These are phyloP conservation scores for Tragopan temminckii DNA, from an alignment of 2,797 vertebrate genomes.

Conservation along the genomic window DNA sequence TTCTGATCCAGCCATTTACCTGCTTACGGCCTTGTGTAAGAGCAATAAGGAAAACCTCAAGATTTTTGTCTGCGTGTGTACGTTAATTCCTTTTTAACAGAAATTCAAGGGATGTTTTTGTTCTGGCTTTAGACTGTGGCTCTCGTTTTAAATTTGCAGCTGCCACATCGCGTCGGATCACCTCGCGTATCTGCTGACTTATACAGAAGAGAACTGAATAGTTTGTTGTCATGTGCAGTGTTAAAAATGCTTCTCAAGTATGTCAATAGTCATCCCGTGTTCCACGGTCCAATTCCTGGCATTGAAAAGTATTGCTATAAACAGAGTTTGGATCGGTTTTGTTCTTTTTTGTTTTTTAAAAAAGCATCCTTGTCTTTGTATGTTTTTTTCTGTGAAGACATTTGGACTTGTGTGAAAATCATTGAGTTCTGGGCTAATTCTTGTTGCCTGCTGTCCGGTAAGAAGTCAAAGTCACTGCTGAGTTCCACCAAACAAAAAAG, in stretches of 20 bases:
- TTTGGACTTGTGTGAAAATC: conserved; percentile 4
- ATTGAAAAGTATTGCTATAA: conserved; percentile 23
- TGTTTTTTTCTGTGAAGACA: neutral
- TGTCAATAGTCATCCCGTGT: conserved; percentile 22
- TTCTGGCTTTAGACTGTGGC: conserved; percentile 46
- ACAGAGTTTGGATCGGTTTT: neutral
- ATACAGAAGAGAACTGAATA: conserved; percentile 46
- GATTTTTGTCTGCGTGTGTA: conserved; percentile 18
- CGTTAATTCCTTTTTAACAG: conserved; percentile 2
- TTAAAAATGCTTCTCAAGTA: conserved; percentile 46
- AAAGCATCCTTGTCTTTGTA: neutral
- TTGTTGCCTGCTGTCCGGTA: conserved; percentile 1
- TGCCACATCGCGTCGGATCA: conserved; percentile 41
- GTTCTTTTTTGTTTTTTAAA: neutral
- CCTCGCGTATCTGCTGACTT: conserved; percentile 48
- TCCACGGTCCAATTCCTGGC: neutral
- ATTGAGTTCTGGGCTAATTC: neutral
- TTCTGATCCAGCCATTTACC: conserved; percentile 68
- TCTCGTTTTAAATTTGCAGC: conserved; percentile 37
- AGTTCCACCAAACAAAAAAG: conserved; percentile 16
- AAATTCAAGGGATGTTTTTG: conserved; percentile 12
- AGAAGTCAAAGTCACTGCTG: neutral
- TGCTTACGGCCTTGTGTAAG: conserved; percentile 55
- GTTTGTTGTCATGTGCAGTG: conserved; percentile 53
- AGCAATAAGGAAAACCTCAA: conserved; percentile 65